Percentiles rank a stretch among this genome's conserved stretches.
Evolutionary conservation across 1,140 invertebrate genomes (phyloP).

Genomic region (Leptoteleia sp.): DNA sequence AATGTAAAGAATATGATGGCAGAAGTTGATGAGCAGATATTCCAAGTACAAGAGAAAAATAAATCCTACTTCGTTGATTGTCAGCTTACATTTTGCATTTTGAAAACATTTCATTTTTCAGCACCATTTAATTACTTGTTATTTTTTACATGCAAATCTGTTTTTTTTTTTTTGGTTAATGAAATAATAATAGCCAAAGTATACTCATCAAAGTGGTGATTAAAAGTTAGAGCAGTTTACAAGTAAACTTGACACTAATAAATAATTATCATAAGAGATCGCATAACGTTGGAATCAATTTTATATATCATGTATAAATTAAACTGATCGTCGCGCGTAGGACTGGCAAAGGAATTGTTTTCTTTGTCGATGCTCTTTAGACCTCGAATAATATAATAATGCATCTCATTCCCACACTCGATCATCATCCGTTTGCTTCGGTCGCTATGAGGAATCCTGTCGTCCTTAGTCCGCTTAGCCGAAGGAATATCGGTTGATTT

Average conservation of each 20-base stretch:
- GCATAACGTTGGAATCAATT: constrained; percentile 53
- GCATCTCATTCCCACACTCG: constrained; percentile 60
- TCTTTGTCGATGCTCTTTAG: constrained; percentile 36
- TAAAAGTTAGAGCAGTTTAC: constrained; percentile 28
- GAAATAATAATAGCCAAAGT: not conserved
- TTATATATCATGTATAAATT: constrained; percentile 65
- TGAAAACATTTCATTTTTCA: too few species aligned
- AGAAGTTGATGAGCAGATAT: constrained; percentile 65
- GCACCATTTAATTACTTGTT: not conserved
- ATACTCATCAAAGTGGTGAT: constrained; percentile 1
- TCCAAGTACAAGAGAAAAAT: too few species aligned
- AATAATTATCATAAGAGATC: constrained; percentile 48
- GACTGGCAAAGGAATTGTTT: constrained; percentile 47
- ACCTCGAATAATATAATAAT: constrained; percentile 62
- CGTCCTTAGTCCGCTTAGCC: constrained; percentile 68
- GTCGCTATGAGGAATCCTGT: constrained; percentile 66
- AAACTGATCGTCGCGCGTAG: constrained; percentile 40
- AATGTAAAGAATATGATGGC: constrained; percentile 90
- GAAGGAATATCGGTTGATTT: constrained; percentile 51
- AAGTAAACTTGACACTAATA: constrained; percentile 66
- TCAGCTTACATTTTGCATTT: too few species aligned
- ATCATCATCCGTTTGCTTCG: constrained; percentile 60
- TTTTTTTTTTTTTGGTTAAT: not conserved
- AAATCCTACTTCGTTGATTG: not conserved
- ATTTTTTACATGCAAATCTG: too few species aligned